Evolutionary conservation across 2,888 invertebrate genomes (phyloP).

Genomic region (Neoitamus cyanurus): DNA sequence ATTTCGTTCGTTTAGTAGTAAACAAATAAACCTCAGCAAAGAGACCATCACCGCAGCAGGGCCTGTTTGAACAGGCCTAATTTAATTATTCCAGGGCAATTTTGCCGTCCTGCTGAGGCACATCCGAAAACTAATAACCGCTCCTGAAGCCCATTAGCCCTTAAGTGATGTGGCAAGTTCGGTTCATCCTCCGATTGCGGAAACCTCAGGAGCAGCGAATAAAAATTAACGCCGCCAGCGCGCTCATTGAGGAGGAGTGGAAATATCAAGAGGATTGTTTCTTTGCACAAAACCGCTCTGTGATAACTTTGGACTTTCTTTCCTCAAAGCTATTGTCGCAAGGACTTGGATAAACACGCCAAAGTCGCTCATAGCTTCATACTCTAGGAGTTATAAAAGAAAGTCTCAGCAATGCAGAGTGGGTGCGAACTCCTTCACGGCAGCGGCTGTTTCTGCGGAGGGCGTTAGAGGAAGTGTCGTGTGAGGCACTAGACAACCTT

Average conservation of each 20-base stretch:
- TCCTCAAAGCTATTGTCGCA: constrained; percentile 17
- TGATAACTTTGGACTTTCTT: constrained; percentile 26
- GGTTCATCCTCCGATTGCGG: background rate
- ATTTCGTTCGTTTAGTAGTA: background rate
- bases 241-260: background rate
- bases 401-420: constrained; percentile 11
- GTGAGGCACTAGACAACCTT: background rate
- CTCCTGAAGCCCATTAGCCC: background rate
- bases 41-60: background rate
- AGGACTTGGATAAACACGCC: constrained; percentile 13
- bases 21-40: background rate
- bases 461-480: background rate
- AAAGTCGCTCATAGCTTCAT: background rate
- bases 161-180: background rate
- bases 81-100: background rate
- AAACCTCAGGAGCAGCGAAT: background rate
- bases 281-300: background rate
- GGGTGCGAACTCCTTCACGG: constrained; percentile 6
- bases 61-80: background rate
- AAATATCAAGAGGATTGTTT: constrained; percentile 22
- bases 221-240: constrained; percentile 1
- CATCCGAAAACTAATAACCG: background rate
- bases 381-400: background rate
- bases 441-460: background rate
- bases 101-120: background rate